Evolutionary conservation across 2,797 vertebrate genomes (phyloP).

Genomic region (Pangasius krempfi): DNA sequence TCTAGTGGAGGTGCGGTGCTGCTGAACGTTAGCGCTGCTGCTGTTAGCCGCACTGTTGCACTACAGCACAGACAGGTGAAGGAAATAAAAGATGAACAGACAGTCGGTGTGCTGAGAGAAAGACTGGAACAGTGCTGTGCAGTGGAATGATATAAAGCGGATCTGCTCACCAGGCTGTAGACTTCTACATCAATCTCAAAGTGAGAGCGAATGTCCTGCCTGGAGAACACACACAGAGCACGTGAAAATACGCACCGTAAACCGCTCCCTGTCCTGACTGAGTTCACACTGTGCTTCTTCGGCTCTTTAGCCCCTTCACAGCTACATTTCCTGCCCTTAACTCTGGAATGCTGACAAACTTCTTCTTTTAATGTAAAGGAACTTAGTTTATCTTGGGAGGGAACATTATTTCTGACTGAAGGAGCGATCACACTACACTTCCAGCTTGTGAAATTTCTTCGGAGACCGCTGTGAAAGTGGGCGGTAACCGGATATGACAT

Average conservation of each 20-base stretch:
- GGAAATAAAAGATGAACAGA: neutral
- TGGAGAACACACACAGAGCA: constrained; percentile 49
- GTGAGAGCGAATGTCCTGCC: constrained; percentile 74
- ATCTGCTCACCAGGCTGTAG: constrained; percentile 80
- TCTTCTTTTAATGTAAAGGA: too few relatives aligned
- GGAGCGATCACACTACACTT: too few relatives aligned
- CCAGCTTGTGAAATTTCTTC: too few relatives aligned
- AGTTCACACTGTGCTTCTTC: neutral
- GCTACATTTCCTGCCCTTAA: neutral
- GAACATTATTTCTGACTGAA: too few relatives aligned
- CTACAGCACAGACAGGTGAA: constrained; percentile 55
- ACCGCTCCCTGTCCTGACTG: neutral
- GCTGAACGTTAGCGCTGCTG: constrained; percentile 59
- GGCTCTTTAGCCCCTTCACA: too few relatives aligned
- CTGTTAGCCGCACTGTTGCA: constrained; percentile 61
- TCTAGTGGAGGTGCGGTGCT: constrained; percentile 61
- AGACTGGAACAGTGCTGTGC: neutral
- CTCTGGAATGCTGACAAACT: neutral
- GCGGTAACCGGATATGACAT: too few relatives aligned
- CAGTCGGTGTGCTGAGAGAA: neutral
- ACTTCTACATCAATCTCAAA: constrained; percentile 86
- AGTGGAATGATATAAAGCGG: neutral
- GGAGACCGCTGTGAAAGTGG: too few relatives aligned
- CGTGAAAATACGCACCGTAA: neutral
- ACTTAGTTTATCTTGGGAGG: too few relatives aligned